phyloP scores from a whole-genome alignment of 2,797 vertebrate genomes.

The Paratrypauchen microcephalus region DNA sequence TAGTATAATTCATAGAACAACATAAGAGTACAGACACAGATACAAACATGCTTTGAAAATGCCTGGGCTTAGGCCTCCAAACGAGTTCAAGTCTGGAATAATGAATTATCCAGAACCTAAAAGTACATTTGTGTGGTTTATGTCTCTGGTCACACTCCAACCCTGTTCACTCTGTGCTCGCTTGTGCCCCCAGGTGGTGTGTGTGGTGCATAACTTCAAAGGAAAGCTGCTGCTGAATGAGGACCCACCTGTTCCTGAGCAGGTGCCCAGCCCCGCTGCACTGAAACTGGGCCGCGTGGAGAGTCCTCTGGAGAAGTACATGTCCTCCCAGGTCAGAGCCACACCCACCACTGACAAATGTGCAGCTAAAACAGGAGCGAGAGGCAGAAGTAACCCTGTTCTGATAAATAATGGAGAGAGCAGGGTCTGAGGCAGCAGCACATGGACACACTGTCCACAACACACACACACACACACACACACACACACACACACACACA shows the following conservation, averaged over 20 bases:
- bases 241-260: slow-evolving; percentile 73
- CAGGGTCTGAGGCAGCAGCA: not conserved
- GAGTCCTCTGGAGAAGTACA: slow-evolving; percentile 96
- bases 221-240: slow-evolving; percentile 88
- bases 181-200: slow-evolving; percentile 83
- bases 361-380: not conserved
- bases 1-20: no score
- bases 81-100: no score
- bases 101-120: no score
- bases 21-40: no score
- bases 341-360: not conserved
- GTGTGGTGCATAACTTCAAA: slow-evolving; percentile 98
- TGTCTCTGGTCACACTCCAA: no score
- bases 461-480: not conserved
- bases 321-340: slow-evolving; percentile 72
- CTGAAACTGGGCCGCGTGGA: slow-evolving; percentile 88
- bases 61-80: no score
- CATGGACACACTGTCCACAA: not conserved
- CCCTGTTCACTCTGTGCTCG: not conserved
- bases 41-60: no score
- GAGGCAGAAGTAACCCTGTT: not conserved
- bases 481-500: no score
- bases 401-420: not conserved
- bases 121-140: no score
- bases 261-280: slow-evolving; percentile 74